Base-by-base conservation (phyloP, 1,140 invertebrate genomes). In the Galleria mellonella region DNA sequence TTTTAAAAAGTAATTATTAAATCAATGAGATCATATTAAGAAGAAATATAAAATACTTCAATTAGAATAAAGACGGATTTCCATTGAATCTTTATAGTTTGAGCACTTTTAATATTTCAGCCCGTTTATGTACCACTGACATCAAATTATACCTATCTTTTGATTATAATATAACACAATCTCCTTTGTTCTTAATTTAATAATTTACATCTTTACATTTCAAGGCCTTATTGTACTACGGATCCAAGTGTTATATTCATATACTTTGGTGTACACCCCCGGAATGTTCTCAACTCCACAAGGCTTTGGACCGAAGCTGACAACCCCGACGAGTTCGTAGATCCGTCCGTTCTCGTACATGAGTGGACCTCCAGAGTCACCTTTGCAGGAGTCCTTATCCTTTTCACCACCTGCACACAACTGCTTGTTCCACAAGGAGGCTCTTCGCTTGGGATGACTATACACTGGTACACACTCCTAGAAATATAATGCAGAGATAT, bases 181-280 rank as follows among this genome's bases (percentile, higher is more conserved):
- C 11, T 32, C 31, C 9, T 32, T 23, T 6, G 2, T 23, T 23
- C 17, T 6, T 23, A 23, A 23, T 23, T 23, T 23, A 23, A 23
- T 23, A 23, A 23, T 2, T 23, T n/a, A n/a, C n/a, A n/a, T 9
- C 31, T 9, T 4, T 3, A 38, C 8, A 38, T 9, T 43, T 62
- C 47, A 79, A 30, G 65, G 61, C 49, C 51, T 62, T 6, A 86
- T 69, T 12, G 74, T 62, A 4, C 33, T 61, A 4, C 61, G 39
- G 41, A 90, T 90, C 90, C 90, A 91, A 2, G 81, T 57, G 9
- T 87, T 41, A 49, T 90, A 91, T 37, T 79, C 60, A 35, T 69
- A 77, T 4, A 91, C 87, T 52, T 87, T 88, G 1, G 90, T 91
- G 55, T 92, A 92, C 4, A 92, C 87, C 1, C 89, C 90, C 0